Base-by-base conservation (phyloP, 2,888 invertebrate genomes). In the Pollenia labialis region DNA sequence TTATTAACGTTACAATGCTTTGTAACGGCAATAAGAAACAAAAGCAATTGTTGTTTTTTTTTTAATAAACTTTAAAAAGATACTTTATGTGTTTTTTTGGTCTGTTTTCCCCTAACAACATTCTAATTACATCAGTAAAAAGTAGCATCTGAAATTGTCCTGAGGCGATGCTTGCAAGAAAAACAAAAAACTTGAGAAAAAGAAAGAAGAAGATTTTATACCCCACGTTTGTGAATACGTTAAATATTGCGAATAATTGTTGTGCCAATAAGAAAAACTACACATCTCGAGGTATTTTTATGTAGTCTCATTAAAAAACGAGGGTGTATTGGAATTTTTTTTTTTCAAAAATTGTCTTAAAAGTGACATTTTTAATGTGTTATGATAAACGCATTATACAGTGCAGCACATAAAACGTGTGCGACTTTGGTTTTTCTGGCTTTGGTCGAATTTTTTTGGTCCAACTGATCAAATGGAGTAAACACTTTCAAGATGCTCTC, bases 81-180 rank as follows among this genome's bases (percentile, higher is more conserved):
- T 40, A 44, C 48, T 10, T 1, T 18, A 56, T 76, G 54, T 66
- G 0, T 46, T 56, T 56, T 40, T 44, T 54, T 44, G 44, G 23
- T 32, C 44, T n/a, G 44, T 10, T 40, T 40, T 6, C 14, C 50
- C 50, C 60, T 42, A 80, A 62, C 46, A 80, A 54, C 32, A 71
- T 71, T 48, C 81, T 81, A 81, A 66, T 81, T 81, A 81, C 56
- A 81, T 81, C 64, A 66, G 54, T 81, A 58, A 56, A 81, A 81
- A 58, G 54, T 74, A 74, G 74, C 23, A 81, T 48, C 50, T 81
- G 4, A 52, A 66, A 42, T 16, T 42, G 48, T 42, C 81, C 66
- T 23, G 4, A 62, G 66, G 81, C 66, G 44, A 74, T 81, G 81
- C 81, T 66, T 81, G 74, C 56, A 44, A 71, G 44, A 44, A 58